Evolutionary conservation across 2,113 vertebrate genomes (phyloP), one percentile per base, ranked within the genome.

Genomic region (Andinoacara biseriatus): DNA sequence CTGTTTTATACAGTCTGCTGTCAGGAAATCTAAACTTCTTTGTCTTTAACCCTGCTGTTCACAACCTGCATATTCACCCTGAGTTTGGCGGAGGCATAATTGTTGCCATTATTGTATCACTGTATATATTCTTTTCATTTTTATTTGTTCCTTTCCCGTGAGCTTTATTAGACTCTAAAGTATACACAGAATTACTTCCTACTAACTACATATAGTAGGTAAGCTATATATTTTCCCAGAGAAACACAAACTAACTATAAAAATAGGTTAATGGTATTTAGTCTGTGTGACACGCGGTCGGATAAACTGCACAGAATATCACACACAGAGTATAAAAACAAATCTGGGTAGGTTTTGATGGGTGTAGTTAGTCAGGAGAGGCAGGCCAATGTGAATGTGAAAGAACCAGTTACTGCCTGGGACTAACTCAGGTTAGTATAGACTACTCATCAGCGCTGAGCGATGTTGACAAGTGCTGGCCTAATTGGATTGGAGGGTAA

Each of bases 401-500:
- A 75, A 29, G 61, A 40, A 38, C 13, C 33, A 29, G 54, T 67
- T 22, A 38, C 29, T 63, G 46, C 26, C 49, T 56, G 26, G 58
- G 26, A 61, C 29, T 61, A 76, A 69, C 57, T 65, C 54, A 69
- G 72, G 49, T 62, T 69, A 60, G 52, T 83, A 35, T 54, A 78
- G 69, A 72, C 67, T 72, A 46, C 43, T 46, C 86, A 49, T 91
- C 85, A 91, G 62, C 54, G 74, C 83, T 88, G 86, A 95, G 89
- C 83, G 33, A 90, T 83, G 83, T 77, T 94, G 95, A 95, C 95
- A 94, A 84, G 92, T 86, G 83, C 74, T 86, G 74, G 65, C 56
- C 91, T 95, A 95, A 96, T 95, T 92, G 92, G 91, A 91, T 86
- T 81, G 83, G 95, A 92, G 86, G 82, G 90, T 94, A 94, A 94